These are phyloP conservation scores for Camponotus pennsylvanicus DNA, from an alignment of 1,140 invertebrate species.

Conservation along the genomic window DNA sequence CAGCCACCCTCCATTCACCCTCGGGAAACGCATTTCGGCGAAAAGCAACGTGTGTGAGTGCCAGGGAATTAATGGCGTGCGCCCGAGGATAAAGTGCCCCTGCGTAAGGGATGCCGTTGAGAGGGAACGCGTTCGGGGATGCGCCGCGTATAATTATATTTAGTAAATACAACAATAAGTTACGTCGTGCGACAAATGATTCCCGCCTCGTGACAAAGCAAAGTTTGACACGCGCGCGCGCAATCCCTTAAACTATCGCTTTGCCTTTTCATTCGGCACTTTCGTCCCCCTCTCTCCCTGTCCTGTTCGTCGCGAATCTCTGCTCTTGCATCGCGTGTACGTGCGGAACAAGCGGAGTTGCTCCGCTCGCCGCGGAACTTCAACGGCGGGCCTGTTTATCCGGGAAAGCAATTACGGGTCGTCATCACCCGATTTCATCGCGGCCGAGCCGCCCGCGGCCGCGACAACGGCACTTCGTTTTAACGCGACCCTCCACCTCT, in stretches of 20 bases:
- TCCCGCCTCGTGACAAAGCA: constrained; percentile 79
- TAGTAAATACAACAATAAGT: constrained; percentile 84
- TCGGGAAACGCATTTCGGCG: constrained; percentile 73
- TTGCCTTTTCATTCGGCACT: background rate
- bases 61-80: constrained; percentile 82
- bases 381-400: constrained; percentile 76
- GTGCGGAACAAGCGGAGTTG: constrained; percentile 17
- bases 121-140: constrained; percentile 25
- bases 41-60: background rate
- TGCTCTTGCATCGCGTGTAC: constrained; percentile 44
- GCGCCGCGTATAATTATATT: constrained; percentile 80
- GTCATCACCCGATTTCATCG: constrained; percentile 68
- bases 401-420: constrained; percentile 81
- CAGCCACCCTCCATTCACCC: background rate
- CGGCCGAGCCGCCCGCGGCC: constrained; percentile 52
- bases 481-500: constrained; percentile 15
- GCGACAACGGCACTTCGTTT: constrained; percentile 27
- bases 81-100: constrained; percentile 79
- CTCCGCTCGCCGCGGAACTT: constrained; percentile 58
- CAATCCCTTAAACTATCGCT: constrained; percentile 4
- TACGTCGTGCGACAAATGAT: constrained; percentile 82
- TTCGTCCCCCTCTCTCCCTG: background rate
- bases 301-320: background rate
- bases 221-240: constrained; percentile 81
- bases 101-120: constrained; percentile 39